Base-by-base conservation (phyloP, 1,140 invertebrate genomes). In the Drosophila ogumai region DNA sequence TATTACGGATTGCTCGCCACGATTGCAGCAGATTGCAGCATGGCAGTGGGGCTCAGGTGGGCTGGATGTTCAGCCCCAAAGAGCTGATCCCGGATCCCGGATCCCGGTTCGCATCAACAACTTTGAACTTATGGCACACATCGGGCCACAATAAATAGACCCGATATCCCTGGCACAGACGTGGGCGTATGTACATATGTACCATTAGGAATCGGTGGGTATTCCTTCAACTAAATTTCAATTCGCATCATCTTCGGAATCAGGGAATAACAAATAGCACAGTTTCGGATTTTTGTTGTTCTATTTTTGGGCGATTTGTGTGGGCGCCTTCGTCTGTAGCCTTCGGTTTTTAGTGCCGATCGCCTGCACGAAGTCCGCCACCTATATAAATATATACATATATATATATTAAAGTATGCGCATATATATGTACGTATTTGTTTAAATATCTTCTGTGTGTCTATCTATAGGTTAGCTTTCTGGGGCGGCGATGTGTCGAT, bases 181-280 rank as follows among this genome's bases (percentile, higher is more conserved):
- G 25, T 57, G 40, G 36, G 22, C 22, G 59, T 43, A 46, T 54
- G 43, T 28, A 38, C 6, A 54, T 32, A 41, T 12, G 5, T 25
- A 47, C 13, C 46, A 28, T 10, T 3, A 2, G 15, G 34, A 17
- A 41, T 47, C 15, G 25, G 38, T 40, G 36, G 66, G 79, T 77
- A 59, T 56, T 68, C 68, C 80, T 67, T 81, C 68, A 85, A 86
- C 64, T 61, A 67, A 80, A 88, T 80, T 84, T 84, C 81, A 80
- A 84, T 88, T 90, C 80, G 81, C 84, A 90, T 81, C 77, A 90
- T 87, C 72, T 79, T 86, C 58, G 75, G 68, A 82, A 71, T 80
- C 80, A 84, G 82, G 85, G 77, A 90, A 77, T 76, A 87, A 80
- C 77, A 88, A 88, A 88, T 77, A 85, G 76, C 85, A 88, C 87